phyloP scores from a whole-genome alignment of 1,140 invertebrate genomes.

The Neomicropteryx cornuta region DNA sequence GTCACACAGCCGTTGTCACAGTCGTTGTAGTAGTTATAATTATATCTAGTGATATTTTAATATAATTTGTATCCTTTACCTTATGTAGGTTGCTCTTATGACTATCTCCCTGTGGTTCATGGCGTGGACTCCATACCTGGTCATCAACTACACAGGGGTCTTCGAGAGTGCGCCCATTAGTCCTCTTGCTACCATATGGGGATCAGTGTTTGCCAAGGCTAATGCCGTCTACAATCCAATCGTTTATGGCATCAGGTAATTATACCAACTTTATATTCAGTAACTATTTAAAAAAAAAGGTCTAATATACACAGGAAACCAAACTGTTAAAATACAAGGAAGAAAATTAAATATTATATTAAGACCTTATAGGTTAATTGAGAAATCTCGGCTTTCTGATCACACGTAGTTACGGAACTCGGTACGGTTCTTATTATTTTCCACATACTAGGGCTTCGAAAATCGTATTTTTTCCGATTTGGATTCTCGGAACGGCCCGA shows the following conservation, averaged over 20 bases:
- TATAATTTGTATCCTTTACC: background rate
- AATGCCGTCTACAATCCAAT: slow-evolving; percentile 59
- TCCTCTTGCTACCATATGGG: slow-evolving; percentile 54
- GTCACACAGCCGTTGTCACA: too few relatives aligned
- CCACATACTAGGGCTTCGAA: too few relatives aligned
- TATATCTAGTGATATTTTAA: too few relatives aligned
- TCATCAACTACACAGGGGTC: slow-evolving; percentile 59
- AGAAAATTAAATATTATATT: too few relatives aligned
- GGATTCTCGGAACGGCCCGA: too few relatives aligned
- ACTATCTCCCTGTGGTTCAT: slow-evolving; percentile 66
- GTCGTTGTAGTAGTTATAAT: too few relatives aligned
- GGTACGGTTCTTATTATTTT: too few relatives aligned
- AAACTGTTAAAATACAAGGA: too few relatives aligned
- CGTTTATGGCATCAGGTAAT: slow-evolving; percentile 51
- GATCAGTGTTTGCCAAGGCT: slow-evolving; percentile 55
- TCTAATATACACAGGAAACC: slow-evolving; percentile 1
- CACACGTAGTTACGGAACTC: too few relatives aligned
- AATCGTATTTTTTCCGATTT: too few relatives aligned
- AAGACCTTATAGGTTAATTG: too few relatives aligned
- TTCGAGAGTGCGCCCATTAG: slow-evolving; percentile 50
- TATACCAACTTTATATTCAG: background rate
- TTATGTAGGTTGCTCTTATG: slow-evolving; percentile 52
- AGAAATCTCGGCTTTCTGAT: too few relatives aligned
- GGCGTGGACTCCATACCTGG: slow-evolving; percentile 64
- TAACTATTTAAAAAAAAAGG: background rate